Conservation (phyloP, 2,113 vertebrate species). For the Leptocoma aspasia region DNA sequence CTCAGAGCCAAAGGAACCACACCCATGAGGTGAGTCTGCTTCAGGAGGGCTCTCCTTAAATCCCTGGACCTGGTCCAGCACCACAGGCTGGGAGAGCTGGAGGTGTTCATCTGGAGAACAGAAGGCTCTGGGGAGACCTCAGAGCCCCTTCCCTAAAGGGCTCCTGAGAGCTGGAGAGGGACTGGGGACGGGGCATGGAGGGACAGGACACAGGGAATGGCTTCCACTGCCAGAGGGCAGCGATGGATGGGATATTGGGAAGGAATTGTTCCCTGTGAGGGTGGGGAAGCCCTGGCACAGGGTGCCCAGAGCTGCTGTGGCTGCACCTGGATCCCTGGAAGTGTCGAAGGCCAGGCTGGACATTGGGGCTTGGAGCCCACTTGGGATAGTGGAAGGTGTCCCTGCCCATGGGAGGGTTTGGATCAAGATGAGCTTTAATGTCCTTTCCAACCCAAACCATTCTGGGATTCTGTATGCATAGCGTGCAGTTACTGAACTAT, state of each 20-base stretch:
- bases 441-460: not conserved
- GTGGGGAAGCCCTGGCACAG: not conserved
- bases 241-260: accelerated
- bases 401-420: not conserved
- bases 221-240: not conserved
- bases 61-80: not conserved
- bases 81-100: not conserved
- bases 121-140: accelerated
- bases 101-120: too few species aligned
- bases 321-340: not conserved
- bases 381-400: not conserved
- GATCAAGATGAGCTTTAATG: accelerated
- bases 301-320: not conserved
- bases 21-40: not conserved
- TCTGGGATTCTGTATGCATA: not conserved
- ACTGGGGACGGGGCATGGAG: not conserved
- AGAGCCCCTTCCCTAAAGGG: not conserved
- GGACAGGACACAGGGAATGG: not conserved
- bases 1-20: not conserved
- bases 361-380: not conserved
- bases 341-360: not conserved
- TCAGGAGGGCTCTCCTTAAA: not conserved
- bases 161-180: not conserved
- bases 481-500: not conserved
- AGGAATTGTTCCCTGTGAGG: accelerated